A percentile compares a stretch with the other conserved stretches of the same genome.
Evolutionary conservation across 2,888 invertebrate species (phyloP).

Genomic region (Clepsis dumicolana): DNA sequence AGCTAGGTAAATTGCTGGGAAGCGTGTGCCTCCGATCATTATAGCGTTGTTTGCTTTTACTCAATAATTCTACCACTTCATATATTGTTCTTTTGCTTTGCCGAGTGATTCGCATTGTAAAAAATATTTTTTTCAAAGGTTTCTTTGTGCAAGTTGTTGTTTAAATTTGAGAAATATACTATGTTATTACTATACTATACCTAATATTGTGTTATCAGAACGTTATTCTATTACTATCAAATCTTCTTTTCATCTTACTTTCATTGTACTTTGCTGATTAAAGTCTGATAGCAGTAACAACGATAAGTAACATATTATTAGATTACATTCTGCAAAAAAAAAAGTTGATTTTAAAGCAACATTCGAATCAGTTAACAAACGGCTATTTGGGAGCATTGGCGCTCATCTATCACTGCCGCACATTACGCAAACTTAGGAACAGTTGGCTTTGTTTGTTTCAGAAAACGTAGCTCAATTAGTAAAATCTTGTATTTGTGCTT

Average conservation of each 20-base stretch:
- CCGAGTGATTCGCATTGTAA: not conserved
- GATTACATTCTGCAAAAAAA: not conserved
- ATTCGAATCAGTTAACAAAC: conserved; percentile 1
- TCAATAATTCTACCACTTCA: conserved; percentile 10
- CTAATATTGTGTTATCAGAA: no score
- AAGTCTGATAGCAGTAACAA: not conserved
- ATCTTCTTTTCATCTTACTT: no score
- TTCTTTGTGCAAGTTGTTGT: not conserved
- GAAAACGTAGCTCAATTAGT: conserved; percentile 61
- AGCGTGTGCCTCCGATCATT: conserved; percentile 33
- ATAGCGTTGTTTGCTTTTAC: conserved; percentile 14
- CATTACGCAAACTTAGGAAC: conserved; percentile 45
- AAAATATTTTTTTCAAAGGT: not conserved
- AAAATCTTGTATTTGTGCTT: conserved; percentile 55
- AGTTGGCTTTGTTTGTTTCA: conserved; percentile 44
- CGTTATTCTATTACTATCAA: no score
- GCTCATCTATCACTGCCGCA: conserved; percentile 26
- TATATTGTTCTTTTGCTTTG: conserved; percentile 11
- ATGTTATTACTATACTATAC: no score
- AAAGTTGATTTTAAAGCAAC: not conserved
- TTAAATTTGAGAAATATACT: no score
- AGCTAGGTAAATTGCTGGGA: conserved; percentile 19
- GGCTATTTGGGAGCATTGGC: conserved; percentile 40
- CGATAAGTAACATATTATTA: not conserved
- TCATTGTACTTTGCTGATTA: no score